Evolutionary conservation across 2,113 vertebrate species (phyloP), one percentile per base, ranked within the genome.

Genomic region (Anguilla rostrata): DNA sequence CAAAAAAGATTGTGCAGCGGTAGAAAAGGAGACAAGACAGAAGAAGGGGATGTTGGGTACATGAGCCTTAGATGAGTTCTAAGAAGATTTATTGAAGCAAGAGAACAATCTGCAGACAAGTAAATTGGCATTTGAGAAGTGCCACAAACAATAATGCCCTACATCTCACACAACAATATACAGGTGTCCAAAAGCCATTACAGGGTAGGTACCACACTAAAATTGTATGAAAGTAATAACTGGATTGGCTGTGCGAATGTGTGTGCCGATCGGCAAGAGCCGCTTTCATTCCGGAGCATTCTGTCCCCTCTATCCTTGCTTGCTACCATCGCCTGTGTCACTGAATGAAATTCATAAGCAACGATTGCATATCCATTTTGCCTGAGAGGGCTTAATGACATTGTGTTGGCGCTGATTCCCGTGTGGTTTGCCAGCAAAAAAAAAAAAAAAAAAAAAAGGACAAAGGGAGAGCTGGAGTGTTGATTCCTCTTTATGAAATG

Each of bases 71-170:
- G 90, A 92, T 91, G 83, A 29, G 29, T 90, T 94, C 95, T 90
- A 91, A 91, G 93, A 84, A 93, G 93, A 93, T 94, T 94, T 95
- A 92, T 92, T 92, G 39, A 88, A 41, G 88, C 87, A 83, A 89
- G 86, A 53, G 89, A 92, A 90, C 92, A 95, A 95, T 94, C 93
- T 92, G 89, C 78, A 88, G 90, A 88, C 90, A 84, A 88, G 92
- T 89, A 95, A 95, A 96, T 93, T 96, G 94, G 91, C 92, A 92
- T 94, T 95, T 94, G 93, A 94, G 90, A 90, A 63, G 87, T 93
- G 93, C 93, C 94, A 94, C 93, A 94, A 94, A 92, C 92, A 95
- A 94, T 95, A 95, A 94, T 86, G 88, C 91, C 88, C 82, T 93
- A 90, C 86, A 92, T 92, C 92, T 94, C 91, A 82, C 88, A 88